Percentiles rank a stretch among this genome's conserved stretches.
Evolutionary conservation across 2,888 invertebrate genomes (phyloP).

Genomic region (Rhagonycha lutea): DNA sequence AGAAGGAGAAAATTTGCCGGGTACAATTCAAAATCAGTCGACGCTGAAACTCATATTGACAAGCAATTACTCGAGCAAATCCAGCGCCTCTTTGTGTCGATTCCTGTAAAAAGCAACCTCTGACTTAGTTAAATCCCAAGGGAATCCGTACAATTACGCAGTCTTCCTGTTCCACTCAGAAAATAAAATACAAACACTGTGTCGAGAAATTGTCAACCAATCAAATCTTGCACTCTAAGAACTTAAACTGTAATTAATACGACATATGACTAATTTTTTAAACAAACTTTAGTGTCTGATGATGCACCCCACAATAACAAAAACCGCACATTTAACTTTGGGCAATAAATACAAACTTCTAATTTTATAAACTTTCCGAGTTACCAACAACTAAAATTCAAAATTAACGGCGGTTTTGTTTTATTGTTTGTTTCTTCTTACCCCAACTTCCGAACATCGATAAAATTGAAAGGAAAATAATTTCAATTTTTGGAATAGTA

Average conservation of each 20-base stretch:
- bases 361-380: background rate
- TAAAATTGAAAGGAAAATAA: background rate
- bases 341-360: background rate
- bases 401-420: background rate
- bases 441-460: background rate
- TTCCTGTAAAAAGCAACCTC: slow-evolving; percentile 25
- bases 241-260: background rate
- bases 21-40: slow-evolving; percentile 16
- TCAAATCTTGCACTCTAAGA: background rate
- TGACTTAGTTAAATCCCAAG: slow-evolving; percentile 24
- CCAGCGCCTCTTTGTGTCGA: slow-evolving; percentile 25
- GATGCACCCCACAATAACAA: background rate
- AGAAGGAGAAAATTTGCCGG: slow-evolving; percentile 5
- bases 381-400: background rate
- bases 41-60: slow-evolving; percentile 27
- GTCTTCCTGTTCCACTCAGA: slow-evolving; percentile 12
- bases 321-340: background rate
- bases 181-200: slow-evolving; percentile 19
- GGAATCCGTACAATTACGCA: slow-evolving; percentile 22
- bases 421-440: background rate
- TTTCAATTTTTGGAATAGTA: background rate
- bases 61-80: slow-evolving; percentile 30
- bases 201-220: background rate
- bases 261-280: background rate
- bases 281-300: background rate